Conservation (phyloP, 1,140 invertebrate species). For the Diorhabda elongata region DNA sequence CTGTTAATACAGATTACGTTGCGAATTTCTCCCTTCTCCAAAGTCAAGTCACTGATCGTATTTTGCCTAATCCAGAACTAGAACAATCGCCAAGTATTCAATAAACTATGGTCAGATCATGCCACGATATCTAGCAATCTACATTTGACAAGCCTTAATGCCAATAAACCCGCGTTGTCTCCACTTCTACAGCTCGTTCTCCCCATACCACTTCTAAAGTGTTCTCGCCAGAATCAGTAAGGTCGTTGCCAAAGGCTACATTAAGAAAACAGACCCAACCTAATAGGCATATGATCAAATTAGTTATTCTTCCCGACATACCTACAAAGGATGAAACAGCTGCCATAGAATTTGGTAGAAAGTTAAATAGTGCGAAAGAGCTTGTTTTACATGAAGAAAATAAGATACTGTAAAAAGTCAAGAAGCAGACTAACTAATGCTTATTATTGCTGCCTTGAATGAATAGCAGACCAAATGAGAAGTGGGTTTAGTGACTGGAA, state of each 20-base stretch:
- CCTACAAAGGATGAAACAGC: conserved; percentile 4
- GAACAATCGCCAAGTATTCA: not conserved
- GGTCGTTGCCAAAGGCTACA: conserved; percentile 1
- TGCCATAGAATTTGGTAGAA: not conserved
- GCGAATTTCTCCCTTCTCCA: conserved; percentile 5
- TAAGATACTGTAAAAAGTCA: no score
- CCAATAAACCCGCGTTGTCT: not conserved
- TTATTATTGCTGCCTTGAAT: no score
- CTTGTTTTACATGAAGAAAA: no score
- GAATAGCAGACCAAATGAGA: no score
- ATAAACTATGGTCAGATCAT: conserved; percentile 8
- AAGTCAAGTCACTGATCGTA: conserved; percentile 16
- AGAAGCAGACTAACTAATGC: not conserved
- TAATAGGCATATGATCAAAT: conserved; percentile 4
- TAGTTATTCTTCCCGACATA: not conserved
- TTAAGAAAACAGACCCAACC: not conserved
- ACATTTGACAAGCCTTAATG: not conserved
- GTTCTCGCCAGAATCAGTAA: not conserved
- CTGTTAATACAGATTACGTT: conserved; percentile 9
- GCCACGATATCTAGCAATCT: not conserved
- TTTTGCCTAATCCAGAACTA: conserved; percentile 16
- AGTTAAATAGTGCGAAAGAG: not conserved
- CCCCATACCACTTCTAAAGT: not conserved
- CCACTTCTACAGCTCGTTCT: not conserved
- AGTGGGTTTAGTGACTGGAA: no score